Percentiles rank a stretch among this genome's conserved stretches.
Evolutionary conservation across 1,140 invertebrate species (phyloP).

Genomic region (Daktulosphaira vitifoliae): DNA sequence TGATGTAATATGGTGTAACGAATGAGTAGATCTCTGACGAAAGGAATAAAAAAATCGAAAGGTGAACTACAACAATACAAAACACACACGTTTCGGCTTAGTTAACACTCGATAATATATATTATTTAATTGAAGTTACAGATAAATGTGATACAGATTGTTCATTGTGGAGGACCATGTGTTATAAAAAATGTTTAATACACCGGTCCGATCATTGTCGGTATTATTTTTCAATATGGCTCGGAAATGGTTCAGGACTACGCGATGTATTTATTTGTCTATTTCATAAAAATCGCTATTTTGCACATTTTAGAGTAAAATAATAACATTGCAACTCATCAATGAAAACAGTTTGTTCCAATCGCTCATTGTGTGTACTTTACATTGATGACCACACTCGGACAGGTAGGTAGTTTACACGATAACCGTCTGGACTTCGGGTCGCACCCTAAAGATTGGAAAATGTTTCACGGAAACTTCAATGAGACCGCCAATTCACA

Average conservation of each 20-base stretch:
- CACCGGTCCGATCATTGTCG: not conserved
- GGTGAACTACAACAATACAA: constrained; percentile 22
- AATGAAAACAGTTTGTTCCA: no score
- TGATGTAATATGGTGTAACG: constrained; percentile 26
- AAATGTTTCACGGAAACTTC: constrained; percentile 1
- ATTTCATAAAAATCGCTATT: no score
- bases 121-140: constrained; percentile 25
- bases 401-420: not conserved
- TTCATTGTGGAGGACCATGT: not conserved
- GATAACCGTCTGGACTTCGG: not conserved
- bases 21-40: constrained; percentile 13
- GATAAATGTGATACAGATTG: not conserved
- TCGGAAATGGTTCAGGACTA: no score
- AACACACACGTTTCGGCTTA: not conserved
- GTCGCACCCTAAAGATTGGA: constrained; percentile 9
- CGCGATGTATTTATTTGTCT: no score
- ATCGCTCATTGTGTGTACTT: no score
- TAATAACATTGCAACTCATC: no score
- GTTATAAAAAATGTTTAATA: constrained; percentile 1
- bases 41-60: constrained; percentile 16
- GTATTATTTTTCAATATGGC: constrained; percentile 17
- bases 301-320: no score
- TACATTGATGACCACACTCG: not conserved
- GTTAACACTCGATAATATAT: constrained; percentile 9
- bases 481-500: constrained; percentile 11